Percentiles rank a stretch among this genome's conserved stretches.
Conservation (phyloP, 53 echinoderm and acorn worm species). For the Holothuria leucospilota region DNA sequence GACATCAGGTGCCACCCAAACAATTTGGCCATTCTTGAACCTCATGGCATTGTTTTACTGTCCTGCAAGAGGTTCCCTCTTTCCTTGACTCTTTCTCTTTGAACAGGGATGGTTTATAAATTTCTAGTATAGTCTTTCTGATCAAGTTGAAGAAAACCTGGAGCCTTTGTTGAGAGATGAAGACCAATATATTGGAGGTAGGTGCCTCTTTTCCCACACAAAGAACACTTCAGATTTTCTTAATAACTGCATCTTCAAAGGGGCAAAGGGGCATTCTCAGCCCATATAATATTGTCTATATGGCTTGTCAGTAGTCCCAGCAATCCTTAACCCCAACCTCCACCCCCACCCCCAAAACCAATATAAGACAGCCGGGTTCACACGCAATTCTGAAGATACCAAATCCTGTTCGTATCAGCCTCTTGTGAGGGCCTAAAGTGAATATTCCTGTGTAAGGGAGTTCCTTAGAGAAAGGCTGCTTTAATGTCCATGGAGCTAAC, state of each 20-base stretch:
- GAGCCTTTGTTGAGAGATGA: background rate
- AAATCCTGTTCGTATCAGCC: background rate
- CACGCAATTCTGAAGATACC: conserved; percentile 12
- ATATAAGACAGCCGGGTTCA: conserved; percentile 21
- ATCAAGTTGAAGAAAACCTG: conserved; percentile 3
- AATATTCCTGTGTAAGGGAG: too few relatives aligned
- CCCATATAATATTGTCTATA: background rate
- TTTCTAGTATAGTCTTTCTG: background rate
- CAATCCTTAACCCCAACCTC: too few relatives aligned
- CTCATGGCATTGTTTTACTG: too few relatives aligned
- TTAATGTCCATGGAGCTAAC: too few relatives aligned
- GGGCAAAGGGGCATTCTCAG: background rate
- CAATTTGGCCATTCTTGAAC: too few relatives aligned
- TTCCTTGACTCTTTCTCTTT: background rate
- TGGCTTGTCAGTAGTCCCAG: background rate
- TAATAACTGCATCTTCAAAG: background rate
- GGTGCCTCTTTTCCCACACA: conserved; percentile 17
- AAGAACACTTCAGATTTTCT: background rate
- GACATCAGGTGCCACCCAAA: too few relatives aligned
- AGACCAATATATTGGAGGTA: background rate
- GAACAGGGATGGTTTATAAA: background rate
- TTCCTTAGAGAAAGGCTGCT: too few relatives aligned
- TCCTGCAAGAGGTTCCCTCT: background rate
- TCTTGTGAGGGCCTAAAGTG: background rate
- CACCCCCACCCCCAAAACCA: background rate